phyloP scores from a whole-genome alignment of 2,888 invertebrate species.

The Lepetodrilus schrolli region DNA sequence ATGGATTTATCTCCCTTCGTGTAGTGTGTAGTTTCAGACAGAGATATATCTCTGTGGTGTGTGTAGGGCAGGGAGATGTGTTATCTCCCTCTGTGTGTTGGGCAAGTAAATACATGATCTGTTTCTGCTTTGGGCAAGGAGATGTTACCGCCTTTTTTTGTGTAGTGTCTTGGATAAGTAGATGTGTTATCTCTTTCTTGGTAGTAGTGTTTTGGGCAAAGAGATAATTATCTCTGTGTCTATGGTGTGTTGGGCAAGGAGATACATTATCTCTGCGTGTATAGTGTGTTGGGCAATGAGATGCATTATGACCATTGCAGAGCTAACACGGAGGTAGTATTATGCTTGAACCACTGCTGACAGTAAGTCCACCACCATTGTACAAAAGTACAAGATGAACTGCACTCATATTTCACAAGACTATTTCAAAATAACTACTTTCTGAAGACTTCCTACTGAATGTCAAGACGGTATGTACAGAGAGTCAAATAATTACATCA shows the following conservation, averaged over 20 bases:
- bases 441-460: neutral
- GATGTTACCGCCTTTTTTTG: too few relatives aligned
- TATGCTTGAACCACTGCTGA: neutral
- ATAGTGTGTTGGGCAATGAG: neutral
- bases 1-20: constrained; percentile 16
- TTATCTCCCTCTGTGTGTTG: too few relatives aligned
- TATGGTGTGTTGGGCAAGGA: too few relatives aligned
- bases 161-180: too few relatives aligned
- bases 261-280: constrained; percentile 8
- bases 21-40: too few relatives aligned
- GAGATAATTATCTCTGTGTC: too few relatives aligned
- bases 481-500: neutral
- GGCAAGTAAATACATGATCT: too few relatives aligned
- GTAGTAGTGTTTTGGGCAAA: too few relatives aligned
- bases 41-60: too few relatives aligned
- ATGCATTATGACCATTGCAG: constrained; percentile 7
- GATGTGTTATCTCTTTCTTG: too few relatives aligned
- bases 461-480: constrained; percentile 16
- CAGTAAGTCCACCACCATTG: neutral
- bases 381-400: constrained; percentile 21
- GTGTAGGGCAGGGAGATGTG: too few relatives aligned
- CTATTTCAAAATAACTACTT: neutral
- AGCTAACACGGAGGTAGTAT: neutral
- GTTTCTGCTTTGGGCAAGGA: too few relatives aligned
- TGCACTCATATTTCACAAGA: neutral